phyloP scores from a whole-genome alignment of 1,140 invertebrate species.

The Harpegnathos saltator region DNA sequence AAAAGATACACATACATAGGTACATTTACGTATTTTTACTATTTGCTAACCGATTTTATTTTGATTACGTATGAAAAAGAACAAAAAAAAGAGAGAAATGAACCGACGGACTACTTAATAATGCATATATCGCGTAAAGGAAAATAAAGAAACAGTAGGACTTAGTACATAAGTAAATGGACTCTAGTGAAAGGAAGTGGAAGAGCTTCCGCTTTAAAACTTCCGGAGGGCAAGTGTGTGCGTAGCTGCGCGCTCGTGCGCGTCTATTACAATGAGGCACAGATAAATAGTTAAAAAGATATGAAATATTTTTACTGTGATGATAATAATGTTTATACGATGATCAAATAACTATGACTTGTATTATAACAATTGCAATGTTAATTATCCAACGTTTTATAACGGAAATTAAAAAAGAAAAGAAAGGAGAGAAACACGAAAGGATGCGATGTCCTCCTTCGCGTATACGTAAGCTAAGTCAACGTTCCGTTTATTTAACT shows the following conservation, averaged over 20 bases:
- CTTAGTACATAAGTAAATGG: constrained; percentile 71
- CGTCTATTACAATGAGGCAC: constrained; percentile 72
- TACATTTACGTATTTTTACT: constrained; percentile 80
- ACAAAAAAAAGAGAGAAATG: constrained; percentile 12
- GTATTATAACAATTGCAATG: constrained; percentile 78
- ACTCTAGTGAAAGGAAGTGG: constrained; percentile 73
- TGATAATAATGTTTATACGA: constrained; percentile 87
- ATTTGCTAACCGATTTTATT: constrained; percentile 79
- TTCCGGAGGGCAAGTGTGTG: constrained; percentile 41
- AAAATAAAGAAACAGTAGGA: constrained; percentile 47
- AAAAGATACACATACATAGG: constrained; percentile 73
- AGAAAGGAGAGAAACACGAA: constrained; percentile 34
- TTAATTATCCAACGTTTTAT: constrained; percentile 78
- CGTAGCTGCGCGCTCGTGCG: constrained; percentile 34
- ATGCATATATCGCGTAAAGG: constrained; percentile 52
- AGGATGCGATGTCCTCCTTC: constrained; percentile 52
- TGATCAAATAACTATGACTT: constrained; percentile 82
- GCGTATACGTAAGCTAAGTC: constrained; percentile 71
- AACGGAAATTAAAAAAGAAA: constrained; percentile 66
- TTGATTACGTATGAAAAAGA: constrained; percentile 78
- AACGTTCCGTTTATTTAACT: constrained; percentile 75
- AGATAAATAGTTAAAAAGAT: constrained; percentile 78
- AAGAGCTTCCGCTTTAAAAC: constrained; percentile 63
- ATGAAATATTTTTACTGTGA: constrained; percentile 87
- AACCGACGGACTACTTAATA: constrained; percentile 81